Percentiles rank a stretch among this genome's conserved stretches.
Evolutionary conservation across 2,888 invertebrate genomes (phyloP).

Genomic region (Metopia argyrocephala): DNA sequence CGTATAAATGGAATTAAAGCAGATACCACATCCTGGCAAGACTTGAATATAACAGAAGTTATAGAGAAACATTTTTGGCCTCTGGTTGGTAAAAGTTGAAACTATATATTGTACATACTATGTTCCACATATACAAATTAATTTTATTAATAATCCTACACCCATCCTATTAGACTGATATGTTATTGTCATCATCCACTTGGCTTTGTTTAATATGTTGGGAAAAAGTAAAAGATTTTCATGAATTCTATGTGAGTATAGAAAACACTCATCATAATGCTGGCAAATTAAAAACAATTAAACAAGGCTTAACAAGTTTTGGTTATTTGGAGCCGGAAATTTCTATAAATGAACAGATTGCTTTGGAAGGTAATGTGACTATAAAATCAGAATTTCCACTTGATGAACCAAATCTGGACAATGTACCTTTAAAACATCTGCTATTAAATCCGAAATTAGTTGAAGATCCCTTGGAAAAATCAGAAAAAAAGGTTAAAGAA

Average conservation of each 20-base stretch:
- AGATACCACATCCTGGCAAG: slow-evolving; percentile 20
- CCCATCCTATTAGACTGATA: neutral
- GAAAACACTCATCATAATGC: slow-evolving; percentile 67
- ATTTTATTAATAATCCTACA: neutral
- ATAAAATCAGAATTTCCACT: neutral
- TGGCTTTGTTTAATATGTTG: slow-evolving; percentile 70
- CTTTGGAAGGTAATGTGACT: neutral
- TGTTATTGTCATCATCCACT: neutral
- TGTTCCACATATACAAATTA: neutral
- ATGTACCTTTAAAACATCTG: neutral
- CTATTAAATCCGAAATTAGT: neutral
- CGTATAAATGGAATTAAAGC: neutral
- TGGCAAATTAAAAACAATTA: slow-evolving; percentile 51
- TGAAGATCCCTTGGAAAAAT: neutral
- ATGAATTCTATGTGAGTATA: slow-evolving; percentile 69
- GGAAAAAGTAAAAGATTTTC: slow-evolving; percentile 68
- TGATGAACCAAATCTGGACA: neutral
- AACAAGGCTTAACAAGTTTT: neutral
- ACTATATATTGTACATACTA: too few species aligned
- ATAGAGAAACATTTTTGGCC: slow-evolving; percentile 50
- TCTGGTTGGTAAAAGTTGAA: slow-evolving; percentile 30
- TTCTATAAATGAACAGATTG: neutral
- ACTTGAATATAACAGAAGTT: slow-evolving; percentile 9
- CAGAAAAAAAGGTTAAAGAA: neutral
- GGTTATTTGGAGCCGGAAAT: neutral